A percentile compares a stretch with the other conserved stretches of the same genome.
phyloP scores from a whole-genome alignment of 2,113 vertebrate genomes.

The Coptodon bakossiorum region DNA sequence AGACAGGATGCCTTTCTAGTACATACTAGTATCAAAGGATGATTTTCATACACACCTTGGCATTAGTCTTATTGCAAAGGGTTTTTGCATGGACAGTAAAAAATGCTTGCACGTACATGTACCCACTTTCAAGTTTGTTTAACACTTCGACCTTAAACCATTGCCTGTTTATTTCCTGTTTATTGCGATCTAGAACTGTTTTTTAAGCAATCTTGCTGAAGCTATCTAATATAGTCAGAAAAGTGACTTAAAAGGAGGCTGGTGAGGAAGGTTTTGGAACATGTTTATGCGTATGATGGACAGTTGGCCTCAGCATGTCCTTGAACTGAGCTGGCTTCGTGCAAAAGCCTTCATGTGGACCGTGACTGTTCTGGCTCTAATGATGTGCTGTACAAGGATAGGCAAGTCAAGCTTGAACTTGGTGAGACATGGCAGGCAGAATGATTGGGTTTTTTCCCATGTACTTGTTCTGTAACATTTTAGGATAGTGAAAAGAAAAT shows the following conservation, averaged over 20 bases:
- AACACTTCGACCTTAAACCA: not conserved
- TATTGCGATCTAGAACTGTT: not conserved
- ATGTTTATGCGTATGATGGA: not conserved
- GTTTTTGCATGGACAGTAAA: not conserved
- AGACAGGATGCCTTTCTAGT: not conserved
- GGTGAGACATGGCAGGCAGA: not conserved
- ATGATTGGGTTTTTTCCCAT: fast-evolving
- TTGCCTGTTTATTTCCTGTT: not conserved
- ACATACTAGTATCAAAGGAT: not conserved
- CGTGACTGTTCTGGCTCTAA: not conserved
- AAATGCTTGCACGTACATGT: not conserved
- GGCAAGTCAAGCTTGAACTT: not conserved
- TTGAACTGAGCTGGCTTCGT: not conserved
- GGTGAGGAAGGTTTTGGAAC: not conserved
- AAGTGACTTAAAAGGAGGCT: not conserved
- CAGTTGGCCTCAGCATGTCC: not conserved
- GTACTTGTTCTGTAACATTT: not conserved
- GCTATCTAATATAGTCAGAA: not conserved
- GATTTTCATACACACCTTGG: not conserved
- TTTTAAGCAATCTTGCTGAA: not conserved
- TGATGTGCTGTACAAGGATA: not conserved
- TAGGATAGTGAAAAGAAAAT: not conserved
- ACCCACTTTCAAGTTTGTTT: not conserved
- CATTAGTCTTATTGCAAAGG: not conserved
- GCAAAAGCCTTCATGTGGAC: not conserved